Conservation (phyloP, 2,888 invertebrate genomes). For the Chloroclysta siterata region DNA sequence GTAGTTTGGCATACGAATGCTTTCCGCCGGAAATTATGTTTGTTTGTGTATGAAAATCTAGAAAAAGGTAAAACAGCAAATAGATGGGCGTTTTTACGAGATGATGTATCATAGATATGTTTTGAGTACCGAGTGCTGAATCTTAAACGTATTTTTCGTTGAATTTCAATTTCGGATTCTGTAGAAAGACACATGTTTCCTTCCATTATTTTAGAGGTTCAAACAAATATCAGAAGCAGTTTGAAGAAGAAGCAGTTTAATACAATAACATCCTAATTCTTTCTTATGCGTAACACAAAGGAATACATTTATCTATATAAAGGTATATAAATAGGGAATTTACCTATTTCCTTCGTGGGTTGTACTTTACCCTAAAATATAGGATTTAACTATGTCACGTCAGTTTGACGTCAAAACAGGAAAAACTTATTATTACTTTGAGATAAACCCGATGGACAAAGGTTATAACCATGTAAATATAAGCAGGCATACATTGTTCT, state of each 20-base stretch:
- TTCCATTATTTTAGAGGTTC: conserved; percentile 4
- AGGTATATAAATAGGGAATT: too few relatives aligned
- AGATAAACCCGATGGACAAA: conserved; percentile 9
- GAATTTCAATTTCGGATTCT: conserved; percentile 6
- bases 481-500: neutral
- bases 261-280: too few relatives aligned
- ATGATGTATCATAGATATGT: too few relatives aligned
- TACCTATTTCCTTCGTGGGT: neutral
- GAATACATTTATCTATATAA: too few relatives aligned
- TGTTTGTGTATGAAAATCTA: too few relatives aligned
- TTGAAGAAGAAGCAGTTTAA: neutral
- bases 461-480: neutral
- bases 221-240: neutral
- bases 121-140: too few relatives aligned
- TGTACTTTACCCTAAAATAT: conserved; percentile 4
- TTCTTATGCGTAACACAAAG: too few relatives aligned
- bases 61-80: too few relatives aligned
- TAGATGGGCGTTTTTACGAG: too few relatives aligned
- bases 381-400: conserved; percentile 1
- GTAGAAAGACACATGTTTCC: conserved; percentile 10
- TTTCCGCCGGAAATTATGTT: too few relatives aligned
- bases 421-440: conserved; percentile 3
- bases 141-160: neutral
- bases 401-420: conserved; percentile 15
- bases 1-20: too few relatives aligned